Conservation (phyloP, 2,113 vertebrate genomes). For the Tapirus terrestris region DNA sequence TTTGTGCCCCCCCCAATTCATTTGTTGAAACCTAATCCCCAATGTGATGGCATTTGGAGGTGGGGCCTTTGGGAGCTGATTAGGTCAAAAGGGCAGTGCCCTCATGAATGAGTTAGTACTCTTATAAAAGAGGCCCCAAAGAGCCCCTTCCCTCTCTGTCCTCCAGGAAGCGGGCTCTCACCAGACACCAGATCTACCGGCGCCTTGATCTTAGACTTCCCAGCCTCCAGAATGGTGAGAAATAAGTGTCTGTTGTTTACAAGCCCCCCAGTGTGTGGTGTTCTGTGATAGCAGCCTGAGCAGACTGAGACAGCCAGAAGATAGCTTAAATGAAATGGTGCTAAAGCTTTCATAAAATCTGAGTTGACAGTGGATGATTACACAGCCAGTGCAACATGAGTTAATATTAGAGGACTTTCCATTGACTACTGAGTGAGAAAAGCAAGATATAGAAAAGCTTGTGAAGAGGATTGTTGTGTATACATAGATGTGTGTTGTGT, state of each 20-base stretch:
- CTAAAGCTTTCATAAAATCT: background rate
- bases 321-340: background rate
- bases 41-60: background rate
- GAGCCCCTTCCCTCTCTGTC: background rate
- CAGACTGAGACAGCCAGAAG: background rate
- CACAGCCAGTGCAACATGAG: background rate
- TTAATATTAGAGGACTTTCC: constrained; percentile 3
- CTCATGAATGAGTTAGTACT: background rate
- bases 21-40: background rate
- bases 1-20: background rate
- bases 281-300: background rate
- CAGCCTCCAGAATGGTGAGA: background rate
- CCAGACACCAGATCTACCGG: background rate
- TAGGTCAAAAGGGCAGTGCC: background rate
- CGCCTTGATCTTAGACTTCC: background rate
- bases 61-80: background rate
- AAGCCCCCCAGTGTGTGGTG: background rate
- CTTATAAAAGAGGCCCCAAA: background rate
- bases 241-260: background rate
- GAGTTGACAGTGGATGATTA: background rate
- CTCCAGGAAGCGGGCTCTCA: background rate
- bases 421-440: background rate
- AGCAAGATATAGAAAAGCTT: background rate
- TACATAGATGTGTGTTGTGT: background rate
- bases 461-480: background rate